Evolutionary conservation across 1,140 invertebrate genomes (phyloP), one percentile per base, ranked within the genome.

Genomic region (Aphelenchoides avenae): DNA sequence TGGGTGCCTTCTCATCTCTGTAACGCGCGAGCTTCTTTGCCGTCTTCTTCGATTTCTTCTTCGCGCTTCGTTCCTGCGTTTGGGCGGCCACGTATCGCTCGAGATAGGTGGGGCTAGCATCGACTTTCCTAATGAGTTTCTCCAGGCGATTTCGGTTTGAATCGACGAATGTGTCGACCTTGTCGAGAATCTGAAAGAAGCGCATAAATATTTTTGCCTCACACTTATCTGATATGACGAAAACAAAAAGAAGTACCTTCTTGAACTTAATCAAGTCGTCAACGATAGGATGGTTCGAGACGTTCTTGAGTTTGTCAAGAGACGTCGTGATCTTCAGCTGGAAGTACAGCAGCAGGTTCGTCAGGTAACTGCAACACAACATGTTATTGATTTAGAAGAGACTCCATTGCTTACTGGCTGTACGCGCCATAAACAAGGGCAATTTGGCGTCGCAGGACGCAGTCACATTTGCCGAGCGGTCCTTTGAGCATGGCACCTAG

Each of bases 251-350:
- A 36, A 36, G 11, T 4, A 46, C 43, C 43, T 46, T 46, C 13
- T 46, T 46, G n/a, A 46, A 46, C 13, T 46, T 46, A 5, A 15
- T n/a, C 3, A 46, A n/a, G 13, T 46, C 43, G 34, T 46, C 43
- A 13, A 29, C 11, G 15, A 46, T 46, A 5, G 43, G 43, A 46
- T 46, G 43, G 5, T 3, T 34, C n/a, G 15, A 24, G 34, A 46
- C 24, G n/a, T 24, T 18, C 3, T 24, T n/a, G 5, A 46, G n/a
- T 46, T 46, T 46, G 29, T 24, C n/a, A 3, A 46, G 26, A 18
- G 43, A 31, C 15, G 43, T 46, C 26, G 29, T 30, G 4, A 26
- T 13, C 13, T 20, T 46, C 24, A 46, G 13, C 18, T n/a, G 26
- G 26, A 41, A 7, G 26, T 41, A 41, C 39, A 41, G 26, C 3